Evolutionary conservation across 2,888 invertebrate species (phyloP).

Genomic region (Cataglyphis albicans): DNA sequence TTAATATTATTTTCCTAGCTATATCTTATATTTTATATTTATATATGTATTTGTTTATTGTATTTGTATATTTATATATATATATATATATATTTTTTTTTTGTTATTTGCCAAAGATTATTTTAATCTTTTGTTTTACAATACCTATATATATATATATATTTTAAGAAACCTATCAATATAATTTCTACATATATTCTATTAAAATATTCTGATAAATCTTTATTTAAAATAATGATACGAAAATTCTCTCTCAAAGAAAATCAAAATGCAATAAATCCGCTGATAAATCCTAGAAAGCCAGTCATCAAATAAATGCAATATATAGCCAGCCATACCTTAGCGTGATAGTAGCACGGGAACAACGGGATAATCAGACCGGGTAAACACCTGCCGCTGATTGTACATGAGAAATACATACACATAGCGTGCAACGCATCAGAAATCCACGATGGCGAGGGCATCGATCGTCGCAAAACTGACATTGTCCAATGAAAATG

Average conservation of each 20-base stretch:
- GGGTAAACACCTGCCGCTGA: constrained; percentile 82
- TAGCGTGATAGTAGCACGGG: constrained; percentile 63
- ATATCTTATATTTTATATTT: neutral
- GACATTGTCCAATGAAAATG: constrained; percentile 74
- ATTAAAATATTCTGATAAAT: neutral
- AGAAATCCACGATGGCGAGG: constrained; percentile 72
- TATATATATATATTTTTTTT: too few species aligned
- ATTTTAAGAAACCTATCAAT: neutral
- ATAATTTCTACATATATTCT: neutral
- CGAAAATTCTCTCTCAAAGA: neutral
- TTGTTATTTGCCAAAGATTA: neutral
- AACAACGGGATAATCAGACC: constrained; percentile 82
- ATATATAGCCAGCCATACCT: constrained; percentile 58
- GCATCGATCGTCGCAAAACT: constrained; percentile 79
- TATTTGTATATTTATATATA: neutral
- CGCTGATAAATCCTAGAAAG: constrained; percentile 48
- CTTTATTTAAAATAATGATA: neutral
- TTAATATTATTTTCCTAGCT: neutral
- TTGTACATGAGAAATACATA: constrained; percentile 78
- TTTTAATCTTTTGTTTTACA: neutral
- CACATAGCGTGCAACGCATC: constrained; percentile 68
- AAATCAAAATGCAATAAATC: constrained; percentile 53
- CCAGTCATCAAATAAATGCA: constrained; percentile 57
- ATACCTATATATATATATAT: neutral
- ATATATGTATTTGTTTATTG: too few species aligned